Conservation (phyloP, 2,888 invertebrate species). For the Spatulosminthurus flaviceps region DNA sequence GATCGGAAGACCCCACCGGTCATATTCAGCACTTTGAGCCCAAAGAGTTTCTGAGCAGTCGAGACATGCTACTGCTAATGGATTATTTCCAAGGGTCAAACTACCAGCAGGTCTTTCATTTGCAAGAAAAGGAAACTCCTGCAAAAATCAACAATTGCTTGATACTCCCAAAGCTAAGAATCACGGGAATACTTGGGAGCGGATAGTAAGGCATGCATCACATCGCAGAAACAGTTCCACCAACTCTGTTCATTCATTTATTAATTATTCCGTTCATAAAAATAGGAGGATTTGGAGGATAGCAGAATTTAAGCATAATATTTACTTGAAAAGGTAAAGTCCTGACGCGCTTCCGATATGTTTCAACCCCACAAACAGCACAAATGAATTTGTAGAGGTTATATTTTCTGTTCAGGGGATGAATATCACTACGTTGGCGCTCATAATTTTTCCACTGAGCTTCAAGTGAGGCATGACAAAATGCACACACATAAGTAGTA, state of each 20-base stretch:
- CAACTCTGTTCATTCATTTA: background rate
- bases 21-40: constrained; percentile 89
- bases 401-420: constrained; percentile 75
- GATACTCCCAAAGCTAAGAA: no score
- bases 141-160: constrained; percentile 65
- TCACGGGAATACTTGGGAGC: no score
- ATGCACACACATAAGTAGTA: constrained; percentile 90
- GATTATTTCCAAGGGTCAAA: constrained; percentile 85
- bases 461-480: constrained; percentile 89
- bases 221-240: background rate
- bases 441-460: constrained; percentile 84
- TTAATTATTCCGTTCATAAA: background rate
- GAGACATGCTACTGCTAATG: constrained; percentile 88
- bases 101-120: constrained; percentile 86
- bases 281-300: background rate
- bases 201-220: no score
- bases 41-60: constrained; percentile 92
- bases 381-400: constrained; percentile 93
- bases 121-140: constrained; percentile 88
- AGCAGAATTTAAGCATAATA: no score
- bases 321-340: constrained; percentile 83
- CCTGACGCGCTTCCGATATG: constrained; percentile 85
- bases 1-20: constrained; percentile 86
- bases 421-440: constrained; percentile 63
- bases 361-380: constrained; percentile 89